These are phyloP conservation scores for Naja naja DNA, from an alignment of 2,113 vertebrate genomes.

Conservation along the genomic window DNA sequence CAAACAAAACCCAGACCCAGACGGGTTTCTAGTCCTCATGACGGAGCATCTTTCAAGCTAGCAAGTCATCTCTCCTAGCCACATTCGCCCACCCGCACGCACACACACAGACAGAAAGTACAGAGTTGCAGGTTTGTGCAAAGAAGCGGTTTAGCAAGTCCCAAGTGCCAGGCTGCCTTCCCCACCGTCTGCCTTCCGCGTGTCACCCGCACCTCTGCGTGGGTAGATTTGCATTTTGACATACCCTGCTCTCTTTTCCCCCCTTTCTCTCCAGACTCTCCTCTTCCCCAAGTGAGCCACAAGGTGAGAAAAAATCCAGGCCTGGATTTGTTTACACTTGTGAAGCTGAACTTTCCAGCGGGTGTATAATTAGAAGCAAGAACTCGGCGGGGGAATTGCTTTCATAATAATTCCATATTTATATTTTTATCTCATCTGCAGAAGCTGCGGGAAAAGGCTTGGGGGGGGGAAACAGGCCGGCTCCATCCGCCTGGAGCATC, in stretches of 20 bases:
- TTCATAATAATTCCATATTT: conserved; percentile 16
- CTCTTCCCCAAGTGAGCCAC: not conserved
- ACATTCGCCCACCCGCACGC: not conserved
- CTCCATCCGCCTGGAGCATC: not conserved
- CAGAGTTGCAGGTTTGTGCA: not conserved
- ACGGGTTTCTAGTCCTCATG: not conserved
- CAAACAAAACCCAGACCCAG: not conserved
- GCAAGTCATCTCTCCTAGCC: not conserved
- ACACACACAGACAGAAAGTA: not conserved
- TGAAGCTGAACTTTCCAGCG: conserved; percentile 15
- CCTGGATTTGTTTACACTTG: conserved; percentile 21
- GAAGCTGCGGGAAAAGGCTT: not conserved
- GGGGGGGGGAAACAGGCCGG: rapidly evolving
- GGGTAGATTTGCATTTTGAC: not conserved
- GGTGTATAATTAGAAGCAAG: conserved; percentile 27
- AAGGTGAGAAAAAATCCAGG: not conserved
- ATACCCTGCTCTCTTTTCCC: not conserved
- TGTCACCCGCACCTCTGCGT: not conserved
- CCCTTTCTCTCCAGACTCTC: not conserved
- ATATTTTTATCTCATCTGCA: not conserved
- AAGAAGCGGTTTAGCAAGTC: not conserved
- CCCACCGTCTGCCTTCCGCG: not conserved
- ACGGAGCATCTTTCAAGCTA: not conserved
- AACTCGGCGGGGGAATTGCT: not conserved
- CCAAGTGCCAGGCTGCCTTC: not conserved